Base-by-base conservation (phyloP, 2,797 vertebrate species). In the Gastrophryne carolinensis region DNA sequence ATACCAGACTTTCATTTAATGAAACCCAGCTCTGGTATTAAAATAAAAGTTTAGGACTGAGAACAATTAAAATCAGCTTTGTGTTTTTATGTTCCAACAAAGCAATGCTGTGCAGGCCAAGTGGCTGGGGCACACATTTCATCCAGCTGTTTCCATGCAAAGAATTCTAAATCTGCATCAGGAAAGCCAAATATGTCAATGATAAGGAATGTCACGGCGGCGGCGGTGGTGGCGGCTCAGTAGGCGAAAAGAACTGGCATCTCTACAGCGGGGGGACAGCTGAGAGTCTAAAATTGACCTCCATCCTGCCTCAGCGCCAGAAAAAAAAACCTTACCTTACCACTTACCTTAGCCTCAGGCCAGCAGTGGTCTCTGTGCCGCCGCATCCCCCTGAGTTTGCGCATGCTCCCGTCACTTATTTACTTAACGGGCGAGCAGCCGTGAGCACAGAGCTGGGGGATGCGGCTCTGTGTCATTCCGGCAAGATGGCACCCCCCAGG, bases 141-240 rank as follows among this genome's bases (percentile, higher is more conserved):
- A 35, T 52, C 50, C 34, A 71, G 37, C 26, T 49, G 68, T 71
- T 71, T 60, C 35, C 39, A 37, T 56, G 32, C n/a, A 60, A 71
- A 49, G 19, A 23, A 30, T 60, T 34, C 17, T 15, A 72, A 50
- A 19, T 35, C 24, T 60, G 27, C 53, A 15, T 19, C 26, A 32
- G 17, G 54, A 41, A 60, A 49, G 37, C 27, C 39, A 71, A 47
- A 41, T 34, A 9, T 5, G 15, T 11, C 39, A 56, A 11, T 71
- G 68, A 27, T 41, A 44, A 11, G 13, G 4, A 60, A 47, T 60
- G 54, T 47, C 52, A 41, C 32, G 6, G 12, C 27, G n/a, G n/a
- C n/a, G n/a, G n/a, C n/a, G n/a, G n/a, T n/a, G n/a, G n/a, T n/a
- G n/a, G n/a, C n/a, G 34, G 12, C 44, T 37, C 11, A 35, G 9